These are phyloP conservation scores for Rhodeus uyekii DNA, from an alignment of 2,797 vertebrate species.

Conservation along the genomic window DNA sequence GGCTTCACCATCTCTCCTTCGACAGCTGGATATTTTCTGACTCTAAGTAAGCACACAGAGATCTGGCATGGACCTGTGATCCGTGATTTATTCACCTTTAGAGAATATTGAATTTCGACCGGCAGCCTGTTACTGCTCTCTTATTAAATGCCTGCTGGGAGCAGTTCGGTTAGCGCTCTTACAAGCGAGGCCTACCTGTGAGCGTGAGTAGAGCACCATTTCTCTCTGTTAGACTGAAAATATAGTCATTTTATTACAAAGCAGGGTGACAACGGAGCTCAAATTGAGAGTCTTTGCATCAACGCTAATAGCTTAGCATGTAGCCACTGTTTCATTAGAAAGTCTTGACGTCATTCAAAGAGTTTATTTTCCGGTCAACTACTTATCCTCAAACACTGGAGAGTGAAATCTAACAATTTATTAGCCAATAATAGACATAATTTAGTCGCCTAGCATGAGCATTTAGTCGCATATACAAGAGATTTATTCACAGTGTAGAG, in stretches of 20 bases:
- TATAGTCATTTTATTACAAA: slow-evolving; percentile 1
- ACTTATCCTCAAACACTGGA: neutral
- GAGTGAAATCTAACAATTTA: neutral
- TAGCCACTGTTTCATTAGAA: neutral
- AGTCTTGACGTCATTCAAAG: neutral
- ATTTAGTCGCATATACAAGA: neutral
- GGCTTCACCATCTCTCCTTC: neutral
- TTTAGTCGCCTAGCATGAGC: neutral
- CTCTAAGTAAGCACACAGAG: slow-evolving; percentile 18
- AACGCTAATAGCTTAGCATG: neutral
- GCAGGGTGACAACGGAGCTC: neutral
- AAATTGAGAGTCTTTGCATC: neutral
- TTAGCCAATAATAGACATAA: neutral
- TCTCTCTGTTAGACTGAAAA: neutral
- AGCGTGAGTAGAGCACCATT: neutral
- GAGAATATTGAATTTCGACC: slow-evolving; percentile 47
- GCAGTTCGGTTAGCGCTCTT: neutral
- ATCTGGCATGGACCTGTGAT: neutral
- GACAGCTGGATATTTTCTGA: neutral
- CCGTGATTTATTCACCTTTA: slow-evolving; percentile 43
- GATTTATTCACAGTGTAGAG: neutral
- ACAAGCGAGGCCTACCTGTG: neutral
- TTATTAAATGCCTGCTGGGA: slow-evolving; percentile 45
- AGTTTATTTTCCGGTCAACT: neutral
- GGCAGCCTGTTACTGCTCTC: slow-evolving; percentile 20